A percentile compares a stretch with the other conserved stretches of the same genome.
Conservation (phyloP, 2,888 invertebrate genomes). For the Chymomyza caudatula region DNA sequence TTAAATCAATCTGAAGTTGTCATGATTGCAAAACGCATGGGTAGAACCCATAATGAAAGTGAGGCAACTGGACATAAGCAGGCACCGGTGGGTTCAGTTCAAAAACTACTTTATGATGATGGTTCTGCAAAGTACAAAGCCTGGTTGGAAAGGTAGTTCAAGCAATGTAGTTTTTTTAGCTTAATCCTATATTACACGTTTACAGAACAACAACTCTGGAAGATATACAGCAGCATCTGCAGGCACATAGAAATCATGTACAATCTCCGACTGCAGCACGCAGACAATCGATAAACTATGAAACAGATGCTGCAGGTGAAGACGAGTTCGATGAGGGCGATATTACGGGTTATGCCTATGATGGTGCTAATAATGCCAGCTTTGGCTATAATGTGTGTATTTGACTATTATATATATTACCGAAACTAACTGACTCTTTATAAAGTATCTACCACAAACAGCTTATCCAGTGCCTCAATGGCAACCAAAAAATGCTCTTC, state of each 20-base stretch:
- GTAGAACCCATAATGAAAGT: not conserved
- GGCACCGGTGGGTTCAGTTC: not conserved
- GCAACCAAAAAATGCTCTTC: not conserved
- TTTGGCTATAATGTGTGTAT: not conserved
- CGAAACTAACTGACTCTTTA: not conserved
- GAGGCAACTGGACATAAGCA: not conserved
- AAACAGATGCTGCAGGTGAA: constrained; percentile 54
- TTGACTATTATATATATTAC: no score
- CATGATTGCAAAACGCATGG: not conserved
- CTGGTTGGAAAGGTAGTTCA: not conserved
- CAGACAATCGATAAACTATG: constrained; percentile 1
- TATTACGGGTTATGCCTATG: constrained; percentile 79
- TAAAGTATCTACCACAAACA: not conserved
- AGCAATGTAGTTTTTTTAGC: not conserved
- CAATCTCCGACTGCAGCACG: constrained; percentile 3
- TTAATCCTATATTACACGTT: not conserved
- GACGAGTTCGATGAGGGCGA: constrained; percentile 83
- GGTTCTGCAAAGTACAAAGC: not conserved
- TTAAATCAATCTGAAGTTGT: not conserved
- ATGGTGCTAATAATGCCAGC: constrained; percentile 19
- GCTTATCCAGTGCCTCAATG: not conserved
- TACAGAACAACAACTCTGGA: constrained; percentile 85
- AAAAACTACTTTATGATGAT: not conserved
- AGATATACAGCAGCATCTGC: constrained; percentile 83
- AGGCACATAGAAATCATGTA: constrained; percentile 25